Conservation (phyloP, 2,888 invertebrate genomes). For the Anagyrus pseudococci region DNA sequence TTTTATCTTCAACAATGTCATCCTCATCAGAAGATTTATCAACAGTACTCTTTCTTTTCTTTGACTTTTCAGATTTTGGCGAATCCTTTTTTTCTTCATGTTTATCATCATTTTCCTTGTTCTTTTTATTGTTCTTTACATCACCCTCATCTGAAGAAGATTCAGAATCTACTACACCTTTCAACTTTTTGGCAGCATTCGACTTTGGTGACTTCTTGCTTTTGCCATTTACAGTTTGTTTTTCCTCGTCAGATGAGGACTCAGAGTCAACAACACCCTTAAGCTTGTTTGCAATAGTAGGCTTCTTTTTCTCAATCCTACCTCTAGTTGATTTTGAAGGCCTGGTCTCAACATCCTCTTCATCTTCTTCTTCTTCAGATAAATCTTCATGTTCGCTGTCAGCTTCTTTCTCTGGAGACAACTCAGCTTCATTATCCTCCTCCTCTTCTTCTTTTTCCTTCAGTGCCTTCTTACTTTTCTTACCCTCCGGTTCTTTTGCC, state of each 20-base stretch:
- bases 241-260: conserved; percentile 36
- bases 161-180: conserved; percentile 33
- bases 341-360: conserved; percentile 25
- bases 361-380: conserved; percentile 35
- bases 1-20: neutral
- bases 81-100: too few relatives aligned
- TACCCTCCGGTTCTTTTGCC: neutral
- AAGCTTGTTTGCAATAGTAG: conserved; percentile 6
- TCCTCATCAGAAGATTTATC: conserved; percentile 8
- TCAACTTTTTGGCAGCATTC: conserved; percentile 14
- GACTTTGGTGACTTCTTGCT: conserved; percentile 21
- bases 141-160: conserved; percentile 36
- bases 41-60: conserved; percentile 9
- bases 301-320: conserved; percentile 18
- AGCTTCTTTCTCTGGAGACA: neutral
- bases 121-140: too few relatives aligned
- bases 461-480: conserved; percentile 9
- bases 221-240: conserved; percentile 18
- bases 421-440: conserved; percentile 13
- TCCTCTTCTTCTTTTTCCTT: conserved; percentile 6
- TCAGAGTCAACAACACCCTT: conserved; percentile 35
- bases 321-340: conserved; percentile 2
- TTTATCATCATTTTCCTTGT: too few relatives aligned
- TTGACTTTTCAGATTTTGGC: conserved; percentile 4
- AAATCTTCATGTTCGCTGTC: neutral